Conservation (phyloP, 2,113 vertebrate species). For the Silurus glanis region DNA sequence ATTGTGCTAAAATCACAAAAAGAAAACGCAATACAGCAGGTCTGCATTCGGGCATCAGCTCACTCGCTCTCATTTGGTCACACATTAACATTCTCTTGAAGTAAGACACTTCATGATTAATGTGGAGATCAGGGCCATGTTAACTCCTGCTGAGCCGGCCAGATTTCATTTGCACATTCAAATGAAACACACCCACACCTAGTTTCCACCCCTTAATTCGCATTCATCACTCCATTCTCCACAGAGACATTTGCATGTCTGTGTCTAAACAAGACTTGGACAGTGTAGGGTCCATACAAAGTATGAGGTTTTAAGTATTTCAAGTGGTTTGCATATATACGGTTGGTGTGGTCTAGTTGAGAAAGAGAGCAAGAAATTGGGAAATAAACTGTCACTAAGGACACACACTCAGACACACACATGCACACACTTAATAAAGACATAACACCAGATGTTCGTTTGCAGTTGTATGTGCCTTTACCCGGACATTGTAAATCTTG, state of each 20-base stretch:
- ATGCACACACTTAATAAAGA: background rate
- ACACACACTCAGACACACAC: background rate
- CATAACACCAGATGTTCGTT: background rate
- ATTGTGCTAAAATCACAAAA: background rate
- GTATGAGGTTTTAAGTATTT: background rate
- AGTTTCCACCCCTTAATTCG: background rate
- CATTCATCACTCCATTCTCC: constrained; percentile 22
- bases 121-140: constrained; percentile 34
- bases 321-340: background rate
- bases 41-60: background rate
- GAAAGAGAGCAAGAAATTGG: background rate
- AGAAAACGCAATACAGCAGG: background rate
- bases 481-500: constrained; percentile 43
- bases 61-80: background rate
- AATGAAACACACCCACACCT: constrained; percentile 26
- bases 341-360: background rate
- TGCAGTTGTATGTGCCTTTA: background rate
- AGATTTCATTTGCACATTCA: constrained; percentile 42
- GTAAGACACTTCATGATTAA: constrained; percentile 29
- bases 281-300: no score
- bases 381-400: background rate
- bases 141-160: constrained; percentile 30
- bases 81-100: constrained; percentile 18
- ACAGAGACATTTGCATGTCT: constrained; percentile 3
- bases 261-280: background rate